phyloP scores from a whole-genome alignment of 2,888 invertebrate genomes.

The Lithophane semibrunnea region DNA sequence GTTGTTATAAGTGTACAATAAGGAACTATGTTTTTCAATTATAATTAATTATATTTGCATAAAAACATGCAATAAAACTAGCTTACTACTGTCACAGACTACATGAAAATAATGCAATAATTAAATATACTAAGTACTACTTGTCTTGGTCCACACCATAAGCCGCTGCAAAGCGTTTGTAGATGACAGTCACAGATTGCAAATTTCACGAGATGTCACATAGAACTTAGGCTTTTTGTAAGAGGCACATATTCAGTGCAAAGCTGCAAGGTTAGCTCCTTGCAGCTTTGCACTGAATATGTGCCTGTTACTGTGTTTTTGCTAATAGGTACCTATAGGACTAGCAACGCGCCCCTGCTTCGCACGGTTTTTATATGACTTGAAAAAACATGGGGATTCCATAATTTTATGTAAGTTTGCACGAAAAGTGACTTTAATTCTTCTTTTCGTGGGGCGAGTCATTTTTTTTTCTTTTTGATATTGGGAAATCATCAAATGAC shows the following conservation, averaged over 20 bases:
- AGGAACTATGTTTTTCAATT: slow-evolving; percentile 27
- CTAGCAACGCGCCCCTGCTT: no score
- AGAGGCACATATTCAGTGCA: no score
- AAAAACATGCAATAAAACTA: slow-evolving; percentile 18
- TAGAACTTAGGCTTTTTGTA: no score
- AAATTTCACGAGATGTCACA: not conserved
- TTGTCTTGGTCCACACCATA: not conserved
- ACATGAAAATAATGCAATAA: slow-evolving; percentile 1
- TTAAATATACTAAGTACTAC: not conserved
- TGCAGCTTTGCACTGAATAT: not conserved
- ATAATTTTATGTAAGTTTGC: no score
- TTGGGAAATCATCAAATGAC: no score
- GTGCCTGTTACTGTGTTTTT: not conserved
- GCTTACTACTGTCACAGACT: not conserved
- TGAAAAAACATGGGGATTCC: no score
- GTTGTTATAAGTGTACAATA: slow-evolving; percentile 18
- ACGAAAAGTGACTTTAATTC: no score
- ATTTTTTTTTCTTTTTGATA: no score
- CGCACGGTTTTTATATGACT: no score
- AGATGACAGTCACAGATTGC: not conserved
- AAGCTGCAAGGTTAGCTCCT: no score
- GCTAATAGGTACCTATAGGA: not conserved
- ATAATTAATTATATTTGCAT: slow-evolving; percentile 31
- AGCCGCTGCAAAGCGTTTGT: not conserved
- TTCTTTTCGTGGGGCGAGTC: no score